Conservation (phyloP, 2,113 vertebrate species). For the Prunella himalayana region DNA sequence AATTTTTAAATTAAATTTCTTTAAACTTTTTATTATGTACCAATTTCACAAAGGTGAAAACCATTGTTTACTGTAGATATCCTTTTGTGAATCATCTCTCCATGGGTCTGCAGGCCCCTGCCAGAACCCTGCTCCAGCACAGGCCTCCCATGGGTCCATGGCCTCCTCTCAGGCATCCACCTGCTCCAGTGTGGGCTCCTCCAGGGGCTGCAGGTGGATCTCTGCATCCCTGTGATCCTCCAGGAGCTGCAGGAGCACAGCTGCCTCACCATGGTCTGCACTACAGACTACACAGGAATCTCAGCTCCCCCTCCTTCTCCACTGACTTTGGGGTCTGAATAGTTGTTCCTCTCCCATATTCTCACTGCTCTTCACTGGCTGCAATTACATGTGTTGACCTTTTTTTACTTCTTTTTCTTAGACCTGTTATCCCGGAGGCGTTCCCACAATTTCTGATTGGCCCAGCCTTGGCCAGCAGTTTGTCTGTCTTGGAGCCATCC, state of each 20-base stretch:
- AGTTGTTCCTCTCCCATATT: not conserved
- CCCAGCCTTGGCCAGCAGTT: too few relatives aligned
- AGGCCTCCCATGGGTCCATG: fast-evolving
- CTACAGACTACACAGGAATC: fast-evolving
- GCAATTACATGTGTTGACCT: not conserved
- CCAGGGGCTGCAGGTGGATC: not conserved
- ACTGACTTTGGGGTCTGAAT: not conserved
- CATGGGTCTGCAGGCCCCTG: not conserved
- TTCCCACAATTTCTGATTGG: not conserved
- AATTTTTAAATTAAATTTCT: not conserved
- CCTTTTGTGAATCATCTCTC: not conserved
- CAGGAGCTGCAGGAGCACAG: not conserved
- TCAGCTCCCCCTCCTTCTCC: not conserved
- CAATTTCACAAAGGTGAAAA: not conserved
- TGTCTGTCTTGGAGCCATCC: fast-evolving
- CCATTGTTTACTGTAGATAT: not conserved
- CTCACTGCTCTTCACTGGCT: not conserved
- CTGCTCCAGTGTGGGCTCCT: not conserved
- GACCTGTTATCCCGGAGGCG: not conserved
- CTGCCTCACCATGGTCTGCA: not conserved
- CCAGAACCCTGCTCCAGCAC: not conserved
- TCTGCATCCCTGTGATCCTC: not conserved
- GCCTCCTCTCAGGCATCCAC: not conserved
- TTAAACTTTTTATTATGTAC: not conserved
- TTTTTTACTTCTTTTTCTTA: not conserved